A percentile compares a stretch with the other conserved stretches of the same genome.
Evolutionary conservation across 2,113 vertebrate genomes (phyloP).

Genomic region (Oreotrochilus melanogaster): DNA sequence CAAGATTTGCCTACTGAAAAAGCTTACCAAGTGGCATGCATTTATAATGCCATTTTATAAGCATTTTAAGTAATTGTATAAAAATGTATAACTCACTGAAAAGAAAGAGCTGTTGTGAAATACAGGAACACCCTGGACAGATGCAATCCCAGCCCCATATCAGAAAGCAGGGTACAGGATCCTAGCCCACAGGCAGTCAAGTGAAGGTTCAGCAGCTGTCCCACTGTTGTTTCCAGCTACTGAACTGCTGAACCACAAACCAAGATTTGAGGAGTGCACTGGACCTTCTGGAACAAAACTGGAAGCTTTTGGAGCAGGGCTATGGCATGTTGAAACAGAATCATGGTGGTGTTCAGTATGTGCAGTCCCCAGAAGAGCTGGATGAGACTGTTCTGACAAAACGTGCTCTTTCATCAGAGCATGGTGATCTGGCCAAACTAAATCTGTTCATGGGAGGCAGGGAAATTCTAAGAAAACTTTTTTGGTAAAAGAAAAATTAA

Average conservation of each 20-base stretch:
- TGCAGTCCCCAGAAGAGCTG: not conserved
- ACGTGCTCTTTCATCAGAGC: slow-evolving; percentile 26
- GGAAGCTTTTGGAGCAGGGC: not conserved
- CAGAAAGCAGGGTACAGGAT: not conserved
- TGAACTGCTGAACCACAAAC: not conserved
- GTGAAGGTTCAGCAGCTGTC: not conserved
- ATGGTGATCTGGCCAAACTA: slow-evolving; percentile 38
- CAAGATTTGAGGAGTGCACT: not conserved
- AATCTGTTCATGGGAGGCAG: slow-evolving; percentile 14
- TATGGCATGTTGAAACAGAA: not conserved
- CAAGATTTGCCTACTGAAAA: not conserved
- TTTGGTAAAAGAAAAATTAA: not conserved
- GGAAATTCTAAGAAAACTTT: not conserved
- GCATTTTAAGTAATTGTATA: not conserved
- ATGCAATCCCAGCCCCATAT: not conserved
- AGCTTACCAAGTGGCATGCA: not conserved
- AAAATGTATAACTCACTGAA: not conserved
- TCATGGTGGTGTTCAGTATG: not conserved
- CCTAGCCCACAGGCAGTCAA: not conserved
- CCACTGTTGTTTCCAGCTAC: not conserved
- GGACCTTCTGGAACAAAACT: not conserved
- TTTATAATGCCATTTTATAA: not conserved
- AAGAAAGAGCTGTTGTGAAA: not conserved
- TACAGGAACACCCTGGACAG: not conserved
- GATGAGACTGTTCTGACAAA: not conserved